phyloP scores from a whole-genome alignment of 2,888 invertebrate genomes.

The Himalopsyche japonica region DNA sequence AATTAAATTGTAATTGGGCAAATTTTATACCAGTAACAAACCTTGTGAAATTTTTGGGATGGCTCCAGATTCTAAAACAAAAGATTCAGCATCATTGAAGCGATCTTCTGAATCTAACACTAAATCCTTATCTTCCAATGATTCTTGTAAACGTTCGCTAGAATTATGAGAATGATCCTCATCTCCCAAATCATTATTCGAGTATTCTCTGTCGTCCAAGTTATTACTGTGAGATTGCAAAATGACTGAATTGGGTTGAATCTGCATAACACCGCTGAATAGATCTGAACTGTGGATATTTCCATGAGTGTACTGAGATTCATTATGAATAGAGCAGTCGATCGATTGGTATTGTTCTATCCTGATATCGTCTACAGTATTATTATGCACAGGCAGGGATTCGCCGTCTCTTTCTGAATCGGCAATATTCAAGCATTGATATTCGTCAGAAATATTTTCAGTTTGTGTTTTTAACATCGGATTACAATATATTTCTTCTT shows the following conservation, averaged over 20 bases:
- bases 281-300: conserved; percentile 13
- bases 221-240: conserved; percentile 25
- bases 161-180: conserved; percentile 10
- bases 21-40: neutral
- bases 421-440: neutral
- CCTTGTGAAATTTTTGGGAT: conserved; percentile 42
- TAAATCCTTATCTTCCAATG: conserved; percentile 24
- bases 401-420: neutral
- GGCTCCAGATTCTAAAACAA: conserved; percentile 70
- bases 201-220: conserved; percentile 16
- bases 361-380: neutral
- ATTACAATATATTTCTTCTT: neutral
- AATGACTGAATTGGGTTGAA: conserved; percentile 40
- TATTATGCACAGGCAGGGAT: neutral
- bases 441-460: neutral
- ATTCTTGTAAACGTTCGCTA: conserved; percentile 12
- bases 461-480: neutral
- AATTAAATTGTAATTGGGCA: too few relatives aligned
- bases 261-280: conserved; percentile 38
- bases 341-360: conserved; percentile 11
- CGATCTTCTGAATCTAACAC: conserved; percentile 58
- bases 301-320: neutral
- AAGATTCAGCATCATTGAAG: conserved; percentile 79
- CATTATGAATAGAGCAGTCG: conserved; percentile 5
- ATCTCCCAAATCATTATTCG: conserved; percentile 12